Evolutionary conservation across 2,113 vertebrate species (phyloP).

Genomic region (Labeo catla): DNA sequence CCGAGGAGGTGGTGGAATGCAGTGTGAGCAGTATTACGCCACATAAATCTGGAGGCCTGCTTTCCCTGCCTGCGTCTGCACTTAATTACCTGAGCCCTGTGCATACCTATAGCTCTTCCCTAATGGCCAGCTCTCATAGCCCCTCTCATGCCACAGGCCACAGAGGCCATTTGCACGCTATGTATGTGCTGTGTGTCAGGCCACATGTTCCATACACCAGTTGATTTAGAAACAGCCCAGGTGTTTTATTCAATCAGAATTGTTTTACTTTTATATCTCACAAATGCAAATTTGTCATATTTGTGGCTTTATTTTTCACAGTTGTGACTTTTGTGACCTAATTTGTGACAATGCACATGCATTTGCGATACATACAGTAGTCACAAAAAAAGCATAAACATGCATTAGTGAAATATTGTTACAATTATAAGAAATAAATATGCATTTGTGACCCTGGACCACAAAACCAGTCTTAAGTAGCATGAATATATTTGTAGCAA

Average conservation of each 20-base stretch:
- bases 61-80: constrained; percentile 63
- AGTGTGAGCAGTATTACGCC: constrained; percentile 71
- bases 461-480: too few species aligned
- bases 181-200: constrained; percentile 9
- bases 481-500: too few species aligned
- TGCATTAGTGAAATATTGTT: too few species aligned
- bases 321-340: too few species aligned
- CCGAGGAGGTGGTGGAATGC: constrained; percentile 64
- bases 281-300: background rate
- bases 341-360: too few species aligned
- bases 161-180: constrained; percentile 30
- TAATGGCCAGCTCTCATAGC: constrained; percentile 56
- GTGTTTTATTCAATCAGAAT: background rate
- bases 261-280: background rate
- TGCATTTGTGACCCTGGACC: too few species aligned
- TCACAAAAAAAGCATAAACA: background rate
- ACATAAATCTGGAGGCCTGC: constrained; percentile 68
- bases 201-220: background rate
- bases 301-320: background rate
- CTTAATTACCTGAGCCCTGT: constrained; percentile 67
- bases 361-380: background rate
- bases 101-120: constrained; percentile 65
- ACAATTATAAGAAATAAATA: too few species aligned
- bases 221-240: background rate
- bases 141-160: constrained; percentile 46